phyloP scores from a whole-genome alignment of 2,113 vertebrate genomes.

The Gymnobelideus leadbeateri region DNA sequence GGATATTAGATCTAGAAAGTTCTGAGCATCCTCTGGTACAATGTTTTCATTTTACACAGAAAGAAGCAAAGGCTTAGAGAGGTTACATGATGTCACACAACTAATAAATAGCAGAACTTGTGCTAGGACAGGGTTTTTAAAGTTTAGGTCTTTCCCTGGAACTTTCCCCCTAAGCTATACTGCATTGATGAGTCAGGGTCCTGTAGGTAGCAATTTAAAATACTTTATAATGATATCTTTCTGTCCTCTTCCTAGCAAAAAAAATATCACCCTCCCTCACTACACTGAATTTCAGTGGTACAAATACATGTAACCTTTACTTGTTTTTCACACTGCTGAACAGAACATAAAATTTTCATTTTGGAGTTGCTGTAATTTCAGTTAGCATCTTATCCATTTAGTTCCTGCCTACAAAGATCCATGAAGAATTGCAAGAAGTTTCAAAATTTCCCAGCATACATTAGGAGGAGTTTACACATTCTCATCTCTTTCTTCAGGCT shows the following conservation, averaged over 20 bases:
- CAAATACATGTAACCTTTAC: background rate
- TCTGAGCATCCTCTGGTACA: background rate
- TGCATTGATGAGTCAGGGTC: background rate
- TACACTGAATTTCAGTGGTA: background rate
- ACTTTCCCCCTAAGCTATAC: background rate
- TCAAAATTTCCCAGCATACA: background rate
- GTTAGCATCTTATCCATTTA: fast-evolving
- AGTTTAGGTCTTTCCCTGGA: background rate
- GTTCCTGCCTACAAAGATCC: background rate
- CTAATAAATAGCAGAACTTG: background rate
- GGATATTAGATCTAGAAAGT: background rate
- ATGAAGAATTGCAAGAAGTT: fast-evolving
- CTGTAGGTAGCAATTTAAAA: background rate
- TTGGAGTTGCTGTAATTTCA: background rate
- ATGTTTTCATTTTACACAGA: background rate
- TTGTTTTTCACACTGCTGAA: background rate
- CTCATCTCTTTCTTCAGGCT: background rate
- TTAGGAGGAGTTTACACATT: background rate
- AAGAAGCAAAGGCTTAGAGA: background rate
- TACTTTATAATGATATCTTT: fast-evolving
- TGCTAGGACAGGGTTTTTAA: background rate
- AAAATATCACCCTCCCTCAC: background rate
- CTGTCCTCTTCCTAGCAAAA: background rate
- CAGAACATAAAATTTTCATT: background rate
- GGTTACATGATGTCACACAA: background rate